phyloP scores from a whole-genome alignment of 1,140 invertebrate genomes.

The Pogonomyrmex californicus region DNA sequence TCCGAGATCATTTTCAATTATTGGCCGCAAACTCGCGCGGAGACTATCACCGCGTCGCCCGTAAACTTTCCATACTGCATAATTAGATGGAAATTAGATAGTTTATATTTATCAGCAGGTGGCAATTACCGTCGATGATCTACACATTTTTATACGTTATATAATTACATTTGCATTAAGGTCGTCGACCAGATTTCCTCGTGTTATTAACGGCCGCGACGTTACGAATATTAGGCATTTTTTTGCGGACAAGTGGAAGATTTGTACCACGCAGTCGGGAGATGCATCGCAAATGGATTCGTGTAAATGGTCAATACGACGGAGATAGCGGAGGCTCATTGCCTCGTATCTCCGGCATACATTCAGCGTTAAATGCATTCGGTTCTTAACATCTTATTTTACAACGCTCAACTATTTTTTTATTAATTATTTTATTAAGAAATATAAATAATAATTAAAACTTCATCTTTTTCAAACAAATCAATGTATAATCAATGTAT shows the following conservation, averaged over 20 bases:
- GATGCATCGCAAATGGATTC: slow-evolving; percentile 1
- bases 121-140: slow-evolving; percentile 33
- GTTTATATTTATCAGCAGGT: slow-evolving; percentile 59
- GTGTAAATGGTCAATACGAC: background rate
- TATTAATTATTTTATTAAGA: background rate
- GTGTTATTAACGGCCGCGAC: slow-evolving; percentile 19
- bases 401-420: background rate
- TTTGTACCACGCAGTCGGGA: background rate
- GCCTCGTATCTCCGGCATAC: background rate
- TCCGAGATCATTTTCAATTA: slow-evolving; percentile 44
- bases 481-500: no score
- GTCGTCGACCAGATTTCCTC: slow-evolving; percentile 38
- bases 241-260: background rate
- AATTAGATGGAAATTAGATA: slow-evolving; percentile 62
- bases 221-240: slow-evolving; percentile 27
- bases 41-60: slow-evolving; percentile 5
- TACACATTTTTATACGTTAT: slow-evolving; percentile 40
- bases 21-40: slow-evolving; percentile 42
- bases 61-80: slow-evolving; percentile 45
- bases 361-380: slow-evolving; percentile 9
- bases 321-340: background rate
- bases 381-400: slow-evolving; percentile 17
- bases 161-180: slow-evolving; percentile 59
- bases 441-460: background rate
- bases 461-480: background rate